Conservation (phyloP, 2,797 vertebrate species). For the Mastacembelus armatus region DNA sequence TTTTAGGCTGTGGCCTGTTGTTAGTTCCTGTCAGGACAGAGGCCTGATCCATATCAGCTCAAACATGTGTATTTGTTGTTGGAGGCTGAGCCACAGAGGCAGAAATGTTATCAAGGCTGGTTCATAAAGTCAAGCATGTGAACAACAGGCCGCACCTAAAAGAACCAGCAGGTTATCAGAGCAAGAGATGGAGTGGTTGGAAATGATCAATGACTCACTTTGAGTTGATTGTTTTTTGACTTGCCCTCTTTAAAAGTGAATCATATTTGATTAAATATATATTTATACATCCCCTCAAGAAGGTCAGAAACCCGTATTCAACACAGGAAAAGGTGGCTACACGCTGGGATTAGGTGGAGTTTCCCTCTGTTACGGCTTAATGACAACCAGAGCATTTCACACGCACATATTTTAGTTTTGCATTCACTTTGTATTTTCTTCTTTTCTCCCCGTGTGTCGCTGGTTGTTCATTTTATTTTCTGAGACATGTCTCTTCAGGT, state of each 20-base stretch:
- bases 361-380: constrained; percentile 24
- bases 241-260: no score
- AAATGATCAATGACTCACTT: background rate
- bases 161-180: constrained; percentile 16
- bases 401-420: background rate
- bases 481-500: background rate
- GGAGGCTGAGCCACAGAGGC: background rate
- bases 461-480: background rate
- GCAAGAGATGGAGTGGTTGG: constrained; percentile 12
- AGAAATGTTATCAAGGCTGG: constrained; percentile 20
- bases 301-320: no score
- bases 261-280: no score
- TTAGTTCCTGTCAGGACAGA: constrained; percentile 19
- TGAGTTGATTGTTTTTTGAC: background rate
- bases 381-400: background rate
- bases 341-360: constrained; percentile 29
- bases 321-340: constrained; percentile 13
- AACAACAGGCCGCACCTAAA: background rate
- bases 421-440: background rate
- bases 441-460: background rate
- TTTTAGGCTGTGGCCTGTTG: background rate
- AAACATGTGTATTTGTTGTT: constrained; percentile 8
- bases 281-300: no score
- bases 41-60: background rate
- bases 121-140: background rate